Evolutionary conservation across 2,888 invertebrate genomes (phyloP), one percentile per base, ranked within the genome.

Genomic region (Hirtodrosophila alboralis): DNA sequence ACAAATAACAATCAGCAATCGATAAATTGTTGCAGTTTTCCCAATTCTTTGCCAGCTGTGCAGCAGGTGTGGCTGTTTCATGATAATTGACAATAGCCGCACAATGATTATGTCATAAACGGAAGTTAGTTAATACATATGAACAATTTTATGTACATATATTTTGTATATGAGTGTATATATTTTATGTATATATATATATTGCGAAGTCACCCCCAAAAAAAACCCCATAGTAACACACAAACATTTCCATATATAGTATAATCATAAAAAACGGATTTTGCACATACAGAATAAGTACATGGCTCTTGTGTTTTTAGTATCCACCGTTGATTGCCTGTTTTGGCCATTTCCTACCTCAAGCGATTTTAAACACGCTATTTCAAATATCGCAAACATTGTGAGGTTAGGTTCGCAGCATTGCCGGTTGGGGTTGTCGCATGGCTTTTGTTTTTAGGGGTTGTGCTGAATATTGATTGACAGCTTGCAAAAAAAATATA

Each of bases 291-390:
- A n/a, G n/a, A n/a, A 21, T 34, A 23, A 23, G 14, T 27, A 47
- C 23, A 47, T 36, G 12, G 7, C 23, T 27, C 4, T 10, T 21
- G 6, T 27, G 7, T 9, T 34, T 44, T 30, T 7, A 8, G 0
- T 23, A 3, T 23, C 23, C 23, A 23, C 8, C 1, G 23, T 21
- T 36, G 18, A 5, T 5, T 18, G 18, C 18, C 18, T 18, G 18
- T 18, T 43, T 51, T 38, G 40, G 49, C 64, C 79, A 79, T 85
- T 73, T 73, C 77, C 80, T 80, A 61, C 77, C 80, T 61, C 74
- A 76, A 80, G 53, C 23, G 41, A 1, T 31, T 51, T 34, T 36
- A 13, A 34, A 48, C 64, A 79, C 67, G 71, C 59, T 56, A 65
- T 41, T 54, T 18, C 14, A 4, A 16, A 30, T 27, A 37, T 52